phyloP scores from a whole-genome alignment of 2,113 vertebrate genomes.

The Anser cygnoides region DNA sequence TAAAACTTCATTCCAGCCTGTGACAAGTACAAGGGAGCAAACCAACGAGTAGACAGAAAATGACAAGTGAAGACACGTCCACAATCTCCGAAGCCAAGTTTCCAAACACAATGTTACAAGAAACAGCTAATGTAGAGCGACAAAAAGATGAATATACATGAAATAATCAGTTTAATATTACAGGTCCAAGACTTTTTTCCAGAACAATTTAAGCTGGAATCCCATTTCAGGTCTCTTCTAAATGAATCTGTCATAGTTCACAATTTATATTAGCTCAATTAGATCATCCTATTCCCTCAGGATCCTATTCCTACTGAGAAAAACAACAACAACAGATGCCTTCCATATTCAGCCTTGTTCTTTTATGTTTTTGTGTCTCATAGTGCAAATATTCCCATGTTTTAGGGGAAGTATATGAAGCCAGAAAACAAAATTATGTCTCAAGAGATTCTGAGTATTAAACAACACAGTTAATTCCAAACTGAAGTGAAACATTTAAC shows the following conservation, averaged over 20 bases:
- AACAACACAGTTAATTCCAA: not conserved
- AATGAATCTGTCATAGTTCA: slow-evolving; percentile 13
- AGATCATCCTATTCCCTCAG: not conserved
- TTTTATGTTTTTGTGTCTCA: not conserved
- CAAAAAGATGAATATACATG: not conserved
- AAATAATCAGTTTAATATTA: not conserved
- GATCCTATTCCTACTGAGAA: not conserved
- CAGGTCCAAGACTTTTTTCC: not conserved
- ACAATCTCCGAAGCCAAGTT: not conserved
- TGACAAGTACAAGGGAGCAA: not conserved
- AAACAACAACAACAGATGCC: not conserved
- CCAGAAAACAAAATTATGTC: not conserved
- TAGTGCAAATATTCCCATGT: not conserved
- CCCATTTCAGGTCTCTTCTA: not conserved
- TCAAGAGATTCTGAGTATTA: not conserved
- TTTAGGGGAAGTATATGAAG: not conserved
- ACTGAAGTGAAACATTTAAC: not conserved
- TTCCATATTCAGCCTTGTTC: not conserved
- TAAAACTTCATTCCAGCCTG: not conserved
- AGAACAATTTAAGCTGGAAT: not conserved
- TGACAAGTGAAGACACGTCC: not conserved
- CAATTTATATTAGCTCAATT: not conserved
- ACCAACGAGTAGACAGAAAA: not conserved
- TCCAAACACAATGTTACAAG: not conserved
- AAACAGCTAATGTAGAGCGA: not conserved